Evolutionary conservation across 2,888 invertebrate species (phyloP).

Genomic region (Stenurella melanura): DNA sequence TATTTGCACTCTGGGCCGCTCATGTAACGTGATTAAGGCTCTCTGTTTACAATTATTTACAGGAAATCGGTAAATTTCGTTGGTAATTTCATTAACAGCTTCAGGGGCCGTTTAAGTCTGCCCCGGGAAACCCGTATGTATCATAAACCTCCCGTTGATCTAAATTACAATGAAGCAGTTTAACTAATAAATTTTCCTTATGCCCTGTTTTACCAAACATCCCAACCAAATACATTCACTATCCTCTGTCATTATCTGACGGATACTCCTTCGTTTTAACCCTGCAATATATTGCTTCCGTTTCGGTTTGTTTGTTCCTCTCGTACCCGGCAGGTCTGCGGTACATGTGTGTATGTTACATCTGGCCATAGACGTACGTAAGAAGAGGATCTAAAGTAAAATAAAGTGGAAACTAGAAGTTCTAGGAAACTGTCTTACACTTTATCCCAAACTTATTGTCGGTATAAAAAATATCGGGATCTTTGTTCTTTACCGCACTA

Average conservation of each 20-base stretch:
- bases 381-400: not conserved
- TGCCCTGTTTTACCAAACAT: conserved; percentile 18
- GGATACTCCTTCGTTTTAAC: conserved; percentile 13
- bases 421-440: too few species aligned
- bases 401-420: too few species aligned
- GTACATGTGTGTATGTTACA: not conserved
- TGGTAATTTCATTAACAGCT: conserved; percentile 28
- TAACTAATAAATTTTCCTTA: conserved; percentile 26
- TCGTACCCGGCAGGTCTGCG: conserved; percentile 13
- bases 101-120: conserved; percentile 18
- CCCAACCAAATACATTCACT: conserved; percentile 8
- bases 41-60: conserved; percentile 9
- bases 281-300: conserved; percentile 32
- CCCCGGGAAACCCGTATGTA: conserved; percentile 16
- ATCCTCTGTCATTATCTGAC: conserved; percentile 28
- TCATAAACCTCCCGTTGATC: conserved; percentile 20
- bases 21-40: not conserved
- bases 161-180: conserved; percentile 23
- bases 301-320: conserved; percentile 27
- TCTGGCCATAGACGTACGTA: not conserved
- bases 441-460: too few species aligned
- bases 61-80: conserved; percentile 28
- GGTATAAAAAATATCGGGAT: too few species aligned
- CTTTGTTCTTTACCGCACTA: too few species aligned
- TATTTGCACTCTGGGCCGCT: not conserved